Base-by-base conservation (phyloP, 2,797 vertebrate species). In the Neoniphon sammara region DNA sequence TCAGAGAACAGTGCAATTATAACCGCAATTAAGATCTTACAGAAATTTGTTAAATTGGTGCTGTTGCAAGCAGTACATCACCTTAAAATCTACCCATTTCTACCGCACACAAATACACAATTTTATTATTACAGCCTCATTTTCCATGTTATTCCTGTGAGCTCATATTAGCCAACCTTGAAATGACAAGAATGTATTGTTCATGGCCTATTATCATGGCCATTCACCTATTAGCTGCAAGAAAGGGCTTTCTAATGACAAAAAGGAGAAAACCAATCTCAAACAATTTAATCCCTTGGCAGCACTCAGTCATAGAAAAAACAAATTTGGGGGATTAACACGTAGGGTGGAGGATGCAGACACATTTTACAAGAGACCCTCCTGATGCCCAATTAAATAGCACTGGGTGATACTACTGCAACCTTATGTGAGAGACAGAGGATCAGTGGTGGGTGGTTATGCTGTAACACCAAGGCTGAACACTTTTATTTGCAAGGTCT, bases 101-200 rank as follows among this genome's bases (percentile, higher is more conserved):
- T 9, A 42, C 12, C 12, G 14, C 10, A 42, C 12, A 14, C 14
- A 42, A 42, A 42, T 42, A 42, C 36, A 42, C 3, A 4, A 3
- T 42, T 42, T 42, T 39, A 39, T 39, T 39, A 39, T 39, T 39
- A 39, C 6, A 42, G 12, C 39, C 39, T 42, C 39, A 14, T 42
- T 42, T 59, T 20, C 6, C 50, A 30, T 58, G 47, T 58, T 52
- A 11, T 39, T 77, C 49, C 39, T 5, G 5, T 21, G 27, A 70
- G 23, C 15, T 17, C 11, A 20, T 54, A 46, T 18, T 34, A 39
- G 5, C 39, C 20, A 61, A 50, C 55, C 72, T 76, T 73, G 55
- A 53, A 71, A 78, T 75, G 50, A 52, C n/a, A 59, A 30, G 42
- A 20, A 65, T 64, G 54, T 67, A 10, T 65, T 49, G 58, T 31